Base-by-base conservation (phyloP, 2,797 vertebrate species). In the Hippopotamyrus pictus region DNA sequence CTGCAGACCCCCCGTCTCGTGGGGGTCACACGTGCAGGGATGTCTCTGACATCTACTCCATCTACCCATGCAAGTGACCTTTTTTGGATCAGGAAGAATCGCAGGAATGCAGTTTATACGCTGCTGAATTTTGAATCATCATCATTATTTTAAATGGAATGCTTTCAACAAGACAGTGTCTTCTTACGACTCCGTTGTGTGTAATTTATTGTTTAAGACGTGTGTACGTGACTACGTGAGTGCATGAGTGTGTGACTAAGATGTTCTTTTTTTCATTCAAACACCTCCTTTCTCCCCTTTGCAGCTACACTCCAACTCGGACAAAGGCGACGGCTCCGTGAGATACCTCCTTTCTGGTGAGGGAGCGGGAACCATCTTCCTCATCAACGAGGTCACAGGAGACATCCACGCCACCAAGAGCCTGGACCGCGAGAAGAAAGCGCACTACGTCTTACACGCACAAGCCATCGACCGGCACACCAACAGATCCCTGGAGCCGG, bases 321-420 rank as follows among this genome's bases (percentile, higher is more conserved):
- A 73, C 29, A 73, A 73, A 73, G 65, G 65, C 29, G 65, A 73
- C 12, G 65, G 65, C 25, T 73, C 65, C 3, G 65, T 73, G 12
- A 73, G 29, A 73, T 73, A 73, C 65, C 65, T 73, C 65, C 65
- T 73, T 33, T 73, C 65, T 37, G 65, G 65, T 33, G 65, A 73
- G 65, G 65, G 65, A 73, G 65, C 59, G 3, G 82, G 97, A 3
- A 97, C 97, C 87, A 96, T 99, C 94, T 99, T 99, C 93, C 93
- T 96, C 93, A 98, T 99, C 91, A 96, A 99, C 59, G 97, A 99
- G 92, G 96, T 96, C 0, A 97, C 97, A 0, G 98, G 98, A 33
- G 97, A 99, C 92, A 98, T 99, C 92, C 97, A 97, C 87, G 97
- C 97, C 41, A 96, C 96, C 2, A 96, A 97, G 94, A 98, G 97